These are phyloP conservation scores for Pseudomyrmex concolor DNA, from an alignment of 1,140 invertebrate species.

Conservation along the genomic window DNA sequence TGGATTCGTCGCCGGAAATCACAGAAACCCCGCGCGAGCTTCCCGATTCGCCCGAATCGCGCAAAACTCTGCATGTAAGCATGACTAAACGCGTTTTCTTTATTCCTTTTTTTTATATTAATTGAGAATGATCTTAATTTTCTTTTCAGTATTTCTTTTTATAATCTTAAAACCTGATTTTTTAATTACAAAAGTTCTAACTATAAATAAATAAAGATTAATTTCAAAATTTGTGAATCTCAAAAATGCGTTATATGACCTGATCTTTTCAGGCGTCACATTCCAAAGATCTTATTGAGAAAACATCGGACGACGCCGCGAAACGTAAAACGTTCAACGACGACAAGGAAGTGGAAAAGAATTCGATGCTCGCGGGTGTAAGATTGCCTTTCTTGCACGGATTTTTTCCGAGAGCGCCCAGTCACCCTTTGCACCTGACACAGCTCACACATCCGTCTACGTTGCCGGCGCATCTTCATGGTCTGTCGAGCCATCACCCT, in stretches of 20 bases:
- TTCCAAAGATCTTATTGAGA: constrained; percentile 39
- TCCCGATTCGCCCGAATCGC: constrained; percentile 12
- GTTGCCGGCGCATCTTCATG: constrained; percentile 69
- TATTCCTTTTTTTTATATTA: background rate
- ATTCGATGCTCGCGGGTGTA: constrained; percentile 40
- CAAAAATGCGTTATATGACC: background rate
- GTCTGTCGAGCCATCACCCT: constrained; percentile 67
- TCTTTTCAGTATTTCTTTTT: background rate
- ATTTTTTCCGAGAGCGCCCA: constrained; percentile 64
- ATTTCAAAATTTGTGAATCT: background rate
- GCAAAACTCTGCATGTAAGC: constrained; percentile 39
- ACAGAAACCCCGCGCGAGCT: constrained; percentile 20
- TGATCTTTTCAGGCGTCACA: constrained; percentile 1
- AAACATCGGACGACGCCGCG: constrained; percentile 5
- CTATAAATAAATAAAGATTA: too few relatives aligned
- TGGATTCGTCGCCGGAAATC: constrained; percentile 42
- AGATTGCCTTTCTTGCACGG: constrained; percentile 71
- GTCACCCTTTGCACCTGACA: constrained; percentile 71
- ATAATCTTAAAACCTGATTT: too few relatives aligned
- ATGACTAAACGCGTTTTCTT: background rate
- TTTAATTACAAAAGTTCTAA: too few relatives aligned
- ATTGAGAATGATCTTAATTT: background rate
- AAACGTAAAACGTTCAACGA: constrained; percentile 5
- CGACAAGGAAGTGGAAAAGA: constrained; percentile 56
- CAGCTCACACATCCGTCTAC: constrained; percentile 69